Percentiles rank a stretch among this genome's conserved stretches.
Conservation (phyloP, 2,113 vertebrate species). For the Erpornis zantholeuca region DNA sequence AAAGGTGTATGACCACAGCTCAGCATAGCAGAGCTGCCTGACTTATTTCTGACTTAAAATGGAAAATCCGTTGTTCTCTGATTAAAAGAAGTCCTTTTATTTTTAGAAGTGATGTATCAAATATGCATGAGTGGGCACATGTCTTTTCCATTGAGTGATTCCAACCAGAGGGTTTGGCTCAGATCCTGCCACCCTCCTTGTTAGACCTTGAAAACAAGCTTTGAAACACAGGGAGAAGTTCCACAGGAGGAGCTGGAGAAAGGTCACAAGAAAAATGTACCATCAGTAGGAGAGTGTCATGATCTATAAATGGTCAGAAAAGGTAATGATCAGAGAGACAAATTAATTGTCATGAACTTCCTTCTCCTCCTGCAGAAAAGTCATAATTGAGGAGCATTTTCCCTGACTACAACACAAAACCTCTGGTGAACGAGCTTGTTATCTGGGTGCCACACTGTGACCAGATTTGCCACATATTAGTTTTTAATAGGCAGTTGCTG, state of each 20-base stretch:
- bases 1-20: neutral
- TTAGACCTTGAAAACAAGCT: neutral
- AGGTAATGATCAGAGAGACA: neutral
- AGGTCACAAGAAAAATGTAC: neutral
- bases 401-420: neutral
- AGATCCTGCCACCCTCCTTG: neutral
- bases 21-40: neutral
- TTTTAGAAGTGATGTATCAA: conserved; percentile 35
- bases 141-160: conserved; percentile 9
- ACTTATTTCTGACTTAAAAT: neutral
- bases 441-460: neutral
- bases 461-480: neutral
- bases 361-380: neutral
- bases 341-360: neutral
- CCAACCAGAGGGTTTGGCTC: neutral
- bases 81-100: neutral
- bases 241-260: neutral
- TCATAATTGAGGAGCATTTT: neutral
- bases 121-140: conserved; percentile 24
- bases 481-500: conserved; percentile 17
- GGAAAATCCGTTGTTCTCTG: neutral
- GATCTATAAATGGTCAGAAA: neutral
- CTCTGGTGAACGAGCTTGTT: conserved; percentile 4
- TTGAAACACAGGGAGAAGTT: neutral
- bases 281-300: neutral